phyloP scores from a whole-genome alignment of 2,113 vertebrate species.

The Tachycineta bicolor region DNA sequence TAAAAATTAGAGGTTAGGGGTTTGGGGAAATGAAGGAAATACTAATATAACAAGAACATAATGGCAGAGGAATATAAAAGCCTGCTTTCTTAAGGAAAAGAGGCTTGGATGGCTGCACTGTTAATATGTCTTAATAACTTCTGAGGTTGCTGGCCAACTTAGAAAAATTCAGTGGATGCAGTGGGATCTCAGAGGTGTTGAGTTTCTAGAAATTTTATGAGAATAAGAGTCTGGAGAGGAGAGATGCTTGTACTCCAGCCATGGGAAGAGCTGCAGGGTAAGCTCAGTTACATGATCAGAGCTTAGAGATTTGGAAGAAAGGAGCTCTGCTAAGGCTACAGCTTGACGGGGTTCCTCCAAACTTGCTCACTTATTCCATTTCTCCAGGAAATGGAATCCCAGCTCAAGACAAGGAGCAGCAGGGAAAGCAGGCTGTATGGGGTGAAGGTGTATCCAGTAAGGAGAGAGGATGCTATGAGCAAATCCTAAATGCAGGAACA shows the following conservation, averaged over 20 bases:
- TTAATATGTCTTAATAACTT: not conserved
- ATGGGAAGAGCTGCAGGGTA: not conserved
- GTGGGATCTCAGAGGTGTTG: not conserved
- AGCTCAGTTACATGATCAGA: not conserved
- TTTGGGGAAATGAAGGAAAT: not conserved
- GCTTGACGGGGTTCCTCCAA: not conserved
- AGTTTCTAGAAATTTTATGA: not conserved
- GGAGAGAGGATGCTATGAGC: not conserved
- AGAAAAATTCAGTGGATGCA: not conserved
- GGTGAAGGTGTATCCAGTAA: not conserved
- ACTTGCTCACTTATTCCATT: not conserved
- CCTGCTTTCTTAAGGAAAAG: not conserved
- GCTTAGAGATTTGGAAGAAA: not conserved
- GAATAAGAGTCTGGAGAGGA: not conserved
- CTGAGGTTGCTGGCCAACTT: not conserved
- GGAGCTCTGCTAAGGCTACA: not conserved
- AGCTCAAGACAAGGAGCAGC: not conserved
- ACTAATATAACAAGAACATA: not conserved
- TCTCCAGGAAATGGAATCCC: not conserved
- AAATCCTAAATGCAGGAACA: not conserved
- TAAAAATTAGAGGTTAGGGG: not conserved
- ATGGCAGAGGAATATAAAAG: not conserved
- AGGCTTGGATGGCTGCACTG: not conserved
- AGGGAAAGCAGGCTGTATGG: not conserved
- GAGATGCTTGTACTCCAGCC: not conserved